These are phyloP conservation scores for Sebastes ruberrimus DNA, from an alignment of 2,797 vertebrate genomes.

Conservation along the genomic window DNA sequence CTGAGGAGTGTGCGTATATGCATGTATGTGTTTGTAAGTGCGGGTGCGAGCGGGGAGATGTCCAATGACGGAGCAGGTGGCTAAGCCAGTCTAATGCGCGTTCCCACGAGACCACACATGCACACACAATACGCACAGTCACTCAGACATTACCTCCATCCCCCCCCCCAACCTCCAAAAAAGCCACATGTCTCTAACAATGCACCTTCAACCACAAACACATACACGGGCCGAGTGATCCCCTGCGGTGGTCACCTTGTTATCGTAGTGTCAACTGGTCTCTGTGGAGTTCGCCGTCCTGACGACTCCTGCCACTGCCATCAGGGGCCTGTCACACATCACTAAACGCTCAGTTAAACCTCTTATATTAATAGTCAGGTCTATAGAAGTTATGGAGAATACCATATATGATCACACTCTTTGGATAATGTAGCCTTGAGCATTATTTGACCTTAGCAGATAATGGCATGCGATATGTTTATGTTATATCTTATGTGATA, in stretches of 20 bases:
- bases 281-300: slow-evolving; percentile 46
- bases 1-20: slow-evolving; percentile 48
- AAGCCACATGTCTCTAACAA: slow-evolving; percentile 34
- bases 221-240: slow-evolving; percentile 38
- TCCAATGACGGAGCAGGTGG: slow-evolving; percentile 85
- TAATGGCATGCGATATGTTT: slow-evolving; percentile 46
- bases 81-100: slow-evolving; percentile 81
- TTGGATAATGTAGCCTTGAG: neutral
- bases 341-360: slow-evolving; percentile 22
- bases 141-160: slow-evolving; percentile 31
- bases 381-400: neutral
- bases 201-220: slow-evolving; percentile 38
- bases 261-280: slow-evolving; percentile 68
- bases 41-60: slow-evolving; percentile 43
- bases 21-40: slow-evolving; percentile 65
- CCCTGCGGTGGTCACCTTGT: slow-evolving; percentile 61
- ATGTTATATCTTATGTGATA: slow-evolving; percentile 60
- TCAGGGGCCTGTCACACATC: slow-evolving; percentile 44
- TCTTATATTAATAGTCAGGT: neutral
- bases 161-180: slow-evolving; percentile 8
- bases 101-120: slow-evolving; percentile 64
- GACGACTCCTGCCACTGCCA: slow-evolving; percentile 50
- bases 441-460: slow-evolving; percentile 53
- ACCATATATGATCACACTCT: slow-evolving; percentile 10
- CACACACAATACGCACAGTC: slow-evolving; percentile 49